These are phyloP conservation scores for Sabatieria punctata DNA, from an alignment of 2,888 invertebrate species.

Conservation along the genomic window DNA sequence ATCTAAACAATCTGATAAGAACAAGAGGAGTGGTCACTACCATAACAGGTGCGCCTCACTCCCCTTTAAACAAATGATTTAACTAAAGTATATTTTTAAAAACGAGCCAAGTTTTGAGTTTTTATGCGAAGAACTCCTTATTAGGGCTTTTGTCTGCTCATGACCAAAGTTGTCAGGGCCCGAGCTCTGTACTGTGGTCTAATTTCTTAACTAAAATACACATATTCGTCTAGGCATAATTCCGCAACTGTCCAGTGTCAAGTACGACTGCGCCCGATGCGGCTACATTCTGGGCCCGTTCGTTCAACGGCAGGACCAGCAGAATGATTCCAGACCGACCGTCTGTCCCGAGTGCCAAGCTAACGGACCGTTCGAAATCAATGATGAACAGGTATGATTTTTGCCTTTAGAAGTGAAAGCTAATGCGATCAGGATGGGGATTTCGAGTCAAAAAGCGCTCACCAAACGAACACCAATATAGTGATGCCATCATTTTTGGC, in stretches of 20 bases:
- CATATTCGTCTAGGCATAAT: conserved; percentile 47
- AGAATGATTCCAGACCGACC: conserved; percentile 80
- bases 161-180: neutral
- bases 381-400: conserved; percentile 57
- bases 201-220: neutral
- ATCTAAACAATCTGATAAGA: conserved; percentile 78
- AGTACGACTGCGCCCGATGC: conserved; percentile 92
- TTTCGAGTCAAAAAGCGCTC: no score
- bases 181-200: neutral
- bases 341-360: conserved; percentile 97
- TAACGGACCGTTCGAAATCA: conserved; percentile 82
- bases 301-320: conserved; percentile 66
- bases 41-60: conserved; percentile 49
- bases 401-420: no score
- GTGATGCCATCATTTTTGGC: no score
- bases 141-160: no score
- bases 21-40: conserved; percentile 87
- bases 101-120: neutral
- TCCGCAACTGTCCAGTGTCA: conserved; percentile 83
- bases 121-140: no score
- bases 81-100: neutral
- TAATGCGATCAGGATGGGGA: no score
- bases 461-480: no score
- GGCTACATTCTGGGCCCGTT: conserved; percentile 88
- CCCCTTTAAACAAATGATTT: neutral